Conservation (phyloP, 2,113 vertebrate genomes). For the Myxocyprinus asiaticus region DNA sequence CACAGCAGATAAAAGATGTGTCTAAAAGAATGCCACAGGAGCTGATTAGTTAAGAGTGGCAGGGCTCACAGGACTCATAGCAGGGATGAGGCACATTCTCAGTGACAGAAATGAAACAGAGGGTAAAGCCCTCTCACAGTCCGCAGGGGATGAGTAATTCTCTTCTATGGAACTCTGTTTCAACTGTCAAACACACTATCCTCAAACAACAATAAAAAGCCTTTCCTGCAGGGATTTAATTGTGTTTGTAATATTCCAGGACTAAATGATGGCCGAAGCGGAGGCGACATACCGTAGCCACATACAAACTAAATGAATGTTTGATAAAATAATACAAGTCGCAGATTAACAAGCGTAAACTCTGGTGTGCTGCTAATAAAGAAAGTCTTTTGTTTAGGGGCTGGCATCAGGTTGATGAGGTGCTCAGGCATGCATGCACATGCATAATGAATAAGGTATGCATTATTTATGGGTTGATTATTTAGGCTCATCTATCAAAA, state of each 20-base stretch:
- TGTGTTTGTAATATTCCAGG: constrained; percentile 93
- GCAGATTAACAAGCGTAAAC: constrained; percentile 99
- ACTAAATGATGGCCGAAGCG: constrained; percentile 88
- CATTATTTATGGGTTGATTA: constrained; percentile 99
- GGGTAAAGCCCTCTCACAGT: constrained; percentile 58
- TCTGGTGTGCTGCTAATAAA: constrained; percentile 88
- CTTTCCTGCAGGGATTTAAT: constrained; percentile 94
- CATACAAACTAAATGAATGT: constrained; percentile 86
- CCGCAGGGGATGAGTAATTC: constrained; percentile 65
- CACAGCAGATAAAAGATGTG: constrained; percentile 49
- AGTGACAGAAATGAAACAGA: constrained; percentile 59
- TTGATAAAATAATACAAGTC: constrained; percentile 99
- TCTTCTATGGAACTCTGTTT: constrained; percentile 81
- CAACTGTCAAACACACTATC: constrained; percentile 82
- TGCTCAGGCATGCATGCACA: constrained; percentile 95
- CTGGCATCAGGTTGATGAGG: constrained; percentile 97
- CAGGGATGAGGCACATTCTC: constrained; percentile 53
- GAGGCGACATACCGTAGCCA: constrained; percentile 63
- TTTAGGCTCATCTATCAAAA: constrained; percentile 99
- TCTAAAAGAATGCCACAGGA: constrained; percentile 79
- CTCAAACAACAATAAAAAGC: constrained; percentile 83
- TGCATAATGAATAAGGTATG: constrained; percentile 99
- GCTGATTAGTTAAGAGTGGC: constrained; percentile 72
- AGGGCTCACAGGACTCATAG: constrained; percentile 63
- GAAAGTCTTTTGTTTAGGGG: constrained; percentile 94